These are phyloP conservation scores for Bubo blakistoni DNA, from an alignment of 2,113 vertebrate genomes.

Conservation along the genomic window DNA sequence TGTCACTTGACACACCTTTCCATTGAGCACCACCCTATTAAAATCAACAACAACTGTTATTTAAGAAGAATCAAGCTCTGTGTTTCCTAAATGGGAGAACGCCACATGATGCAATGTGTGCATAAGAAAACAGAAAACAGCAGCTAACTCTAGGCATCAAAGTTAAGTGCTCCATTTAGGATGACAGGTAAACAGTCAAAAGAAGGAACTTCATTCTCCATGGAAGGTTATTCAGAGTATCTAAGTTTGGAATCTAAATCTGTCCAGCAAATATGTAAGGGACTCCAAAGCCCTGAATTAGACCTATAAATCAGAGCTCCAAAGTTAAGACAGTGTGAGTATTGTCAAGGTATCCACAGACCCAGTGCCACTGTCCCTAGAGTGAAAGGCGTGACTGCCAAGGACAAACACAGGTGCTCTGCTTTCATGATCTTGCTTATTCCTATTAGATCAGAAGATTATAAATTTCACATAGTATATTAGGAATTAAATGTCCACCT, in stretches of 20 bases:
- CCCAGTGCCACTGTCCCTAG: no score
- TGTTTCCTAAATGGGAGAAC: background rate
- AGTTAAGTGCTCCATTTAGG: background rate
- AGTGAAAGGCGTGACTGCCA: background rate
- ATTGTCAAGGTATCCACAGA: background rate
- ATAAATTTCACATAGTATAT: background rate
- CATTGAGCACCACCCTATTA: background rate
- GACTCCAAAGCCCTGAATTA: background rate
- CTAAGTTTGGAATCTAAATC: background rate
- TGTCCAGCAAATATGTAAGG: background rate
- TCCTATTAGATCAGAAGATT: background rate
- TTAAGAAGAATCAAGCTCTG: background rate
- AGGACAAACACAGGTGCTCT: background rate
- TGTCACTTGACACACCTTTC: background rate
- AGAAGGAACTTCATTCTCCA: background rate
- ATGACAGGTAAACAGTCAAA: background rate
- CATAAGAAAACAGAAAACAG: background rate
- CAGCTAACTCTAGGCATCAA: background rate
- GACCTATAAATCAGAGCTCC: background rate
- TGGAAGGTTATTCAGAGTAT: background rate
- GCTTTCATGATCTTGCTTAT: background rate
- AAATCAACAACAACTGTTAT: background rate
- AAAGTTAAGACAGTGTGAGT: background rate
- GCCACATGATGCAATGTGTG: background rate
- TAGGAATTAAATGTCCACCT: background rate